phyloP scores from a whole-genome alignment of 2,888 invertebrate genomes.

The Rhagophthalmus giganteus region DNA sequence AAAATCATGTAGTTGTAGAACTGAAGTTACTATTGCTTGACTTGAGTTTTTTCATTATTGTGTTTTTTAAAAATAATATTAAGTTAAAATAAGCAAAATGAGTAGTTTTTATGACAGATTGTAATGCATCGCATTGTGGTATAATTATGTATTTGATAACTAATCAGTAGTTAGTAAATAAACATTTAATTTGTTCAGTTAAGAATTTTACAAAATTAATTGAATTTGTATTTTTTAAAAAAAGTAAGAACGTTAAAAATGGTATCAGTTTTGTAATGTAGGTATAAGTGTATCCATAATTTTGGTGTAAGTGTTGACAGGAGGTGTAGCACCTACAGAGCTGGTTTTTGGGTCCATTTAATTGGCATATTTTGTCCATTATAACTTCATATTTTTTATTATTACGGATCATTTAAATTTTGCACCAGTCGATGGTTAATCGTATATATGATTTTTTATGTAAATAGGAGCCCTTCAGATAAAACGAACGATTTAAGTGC shows the following conservation, averaged over 20 bases:
- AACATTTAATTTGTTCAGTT: neutral
- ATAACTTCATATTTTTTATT: neutral
- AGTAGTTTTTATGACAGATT: neutral
- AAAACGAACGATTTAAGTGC: neutral
- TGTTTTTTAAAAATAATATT: too few relatives aligned
- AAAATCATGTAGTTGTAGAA: neutral
- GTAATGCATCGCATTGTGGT: neutral
- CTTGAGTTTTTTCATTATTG: neutral
- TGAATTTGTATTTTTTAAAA: conserved; percentile 21
- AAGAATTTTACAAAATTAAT: neutral
- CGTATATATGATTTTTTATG: neutral
- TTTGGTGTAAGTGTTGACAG: conserved; percentile 14
- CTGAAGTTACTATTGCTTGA: neutral
- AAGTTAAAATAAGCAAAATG: neutral
- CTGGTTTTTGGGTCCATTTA: conserved; percentile 47
- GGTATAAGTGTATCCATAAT: neutral
- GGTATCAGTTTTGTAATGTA: neutral
- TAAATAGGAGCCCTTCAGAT: neutral
- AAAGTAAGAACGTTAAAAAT: conserved; percentile 4
- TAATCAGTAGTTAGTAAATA: too few relatives aligned
- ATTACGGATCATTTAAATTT: neutral
- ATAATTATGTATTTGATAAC: neutral
- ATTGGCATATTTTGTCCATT: conserved; percentile 36
- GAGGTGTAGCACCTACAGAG: conserved; percentile 40
- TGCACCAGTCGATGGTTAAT: neutral